Evolutionary conservation across 1,140 invertebrate species (phyloP).

Genomic region (Megathymus violae): DNA sequence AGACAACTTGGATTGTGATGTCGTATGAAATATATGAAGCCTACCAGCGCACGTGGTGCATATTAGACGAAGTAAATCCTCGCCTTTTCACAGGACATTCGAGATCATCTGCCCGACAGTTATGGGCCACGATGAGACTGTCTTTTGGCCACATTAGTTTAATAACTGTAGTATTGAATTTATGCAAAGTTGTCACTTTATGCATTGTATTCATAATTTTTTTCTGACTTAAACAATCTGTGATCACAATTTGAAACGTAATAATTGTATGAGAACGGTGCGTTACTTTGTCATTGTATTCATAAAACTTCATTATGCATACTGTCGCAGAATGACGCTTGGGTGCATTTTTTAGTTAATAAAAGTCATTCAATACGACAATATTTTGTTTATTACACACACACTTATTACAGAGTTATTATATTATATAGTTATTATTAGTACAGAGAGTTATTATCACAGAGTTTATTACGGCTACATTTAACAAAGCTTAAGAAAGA

Average conservation of each 20-base stretch:
- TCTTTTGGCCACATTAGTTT: not conserved
- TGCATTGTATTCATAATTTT: constrained; percentile 25
- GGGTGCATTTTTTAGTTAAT: constrained; percentile 8
- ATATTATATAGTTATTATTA: too few relatives aligned
- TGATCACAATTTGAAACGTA: constrained; percentile 31
- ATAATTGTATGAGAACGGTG: constrained; percentile 20
- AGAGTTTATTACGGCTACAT: too few relatives aligned
- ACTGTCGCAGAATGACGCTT: constrained; percentile 13
- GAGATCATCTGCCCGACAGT: too few relatives aligned
- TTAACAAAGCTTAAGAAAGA: too few relatives aligned
- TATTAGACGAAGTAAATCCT: too few relatives aligned
- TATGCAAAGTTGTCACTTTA: constrained; percentile 9
- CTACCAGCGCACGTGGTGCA: too few relatives aligned
- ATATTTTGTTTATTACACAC: not conserved
- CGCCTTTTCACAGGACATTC: too few relatives aligned
- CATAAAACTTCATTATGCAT: constrained; percentile 26
- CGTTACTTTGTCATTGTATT: constrained; percentile 29
- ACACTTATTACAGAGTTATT: too few relatives aligned
- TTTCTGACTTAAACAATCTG: constrained; percentile 18
- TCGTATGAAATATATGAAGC: too few relatives aligned
- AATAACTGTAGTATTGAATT: not conserved
- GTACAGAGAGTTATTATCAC: too few relatives aligned
- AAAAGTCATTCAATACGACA: not conserved
- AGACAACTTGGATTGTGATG: too few relatives aligned
- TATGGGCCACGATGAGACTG: too few relatives aligned